Percentiles rank a stretch among this genome's conserved stretches.
These are phyloP conservation scores for Erythrocercus mccallii DNA, from an alignment of 2,113 vertebrate species.

Conservation along the genomic window DNA sequence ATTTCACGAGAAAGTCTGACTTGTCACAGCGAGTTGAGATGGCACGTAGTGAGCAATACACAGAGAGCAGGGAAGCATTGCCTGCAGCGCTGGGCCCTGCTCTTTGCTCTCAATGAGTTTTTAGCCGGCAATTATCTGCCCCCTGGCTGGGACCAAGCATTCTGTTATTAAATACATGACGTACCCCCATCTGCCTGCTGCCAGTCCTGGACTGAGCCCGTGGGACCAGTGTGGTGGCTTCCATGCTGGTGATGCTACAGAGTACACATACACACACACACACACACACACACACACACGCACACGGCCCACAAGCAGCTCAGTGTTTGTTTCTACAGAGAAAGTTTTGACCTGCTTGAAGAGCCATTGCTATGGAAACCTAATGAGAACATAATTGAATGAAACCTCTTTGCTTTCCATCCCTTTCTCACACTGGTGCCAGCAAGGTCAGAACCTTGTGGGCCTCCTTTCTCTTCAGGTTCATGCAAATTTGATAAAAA, in stretches of 20 bases:
- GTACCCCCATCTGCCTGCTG: background rate
- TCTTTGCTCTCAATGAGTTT: background rate
- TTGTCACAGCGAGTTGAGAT: background rate
- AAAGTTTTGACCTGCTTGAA: slow-evolving; percentile 80
- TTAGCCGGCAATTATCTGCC: background rate
- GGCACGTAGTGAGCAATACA: background rate
- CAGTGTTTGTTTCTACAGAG: slow-evolving; percentile 73
- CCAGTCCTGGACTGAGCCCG: background rate
- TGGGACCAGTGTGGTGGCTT: background rate
- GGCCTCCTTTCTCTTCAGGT: slow-evolving; percentile 49
- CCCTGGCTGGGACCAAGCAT: background rate
- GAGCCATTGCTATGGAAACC: slow-evolving; percentile 83
- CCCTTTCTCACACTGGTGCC: slow-evolving; percentile 66
- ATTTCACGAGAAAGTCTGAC: background rate
- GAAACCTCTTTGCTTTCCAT: slow-evolving; percentile 70
- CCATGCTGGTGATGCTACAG: background rate
- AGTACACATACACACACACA: rapidly evolving
- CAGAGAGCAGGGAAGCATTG: background rate
- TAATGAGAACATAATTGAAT: slow-evolving; percentile 87
- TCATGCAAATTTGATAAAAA: slow-evolving; percentile 65
- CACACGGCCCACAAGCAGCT: background rate
- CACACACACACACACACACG: rapidly evolving
- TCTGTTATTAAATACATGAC: background rate
- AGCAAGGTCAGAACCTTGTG: slow-evolving; percentile 50
- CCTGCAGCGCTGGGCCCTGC: background rate